phyloP scores from a whole-genome alignment of 2,113 vertebrate species.

The Ophthalmolycus amberensis region DNA sequence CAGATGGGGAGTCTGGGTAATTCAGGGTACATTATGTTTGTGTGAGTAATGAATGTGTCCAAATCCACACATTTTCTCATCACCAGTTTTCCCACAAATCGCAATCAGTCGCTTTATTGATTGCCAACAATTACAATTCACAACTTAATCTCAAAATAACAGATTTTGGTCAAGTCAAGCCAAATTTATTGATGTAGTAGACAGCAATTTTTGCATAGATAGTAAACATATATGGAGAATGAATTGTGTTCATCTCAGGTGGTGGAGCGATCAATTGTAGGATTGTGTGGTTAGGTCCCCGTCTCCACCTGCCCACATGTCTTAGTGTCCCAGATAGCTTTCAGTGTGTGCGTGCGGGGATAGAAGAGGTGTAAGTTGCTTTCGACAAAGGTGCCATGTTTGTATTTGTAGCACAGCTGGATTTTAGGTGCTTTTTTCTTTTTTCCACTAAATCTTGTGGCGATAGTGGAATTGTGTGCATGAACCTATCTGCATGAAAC shows the following conservation, averaged over 20 bases:
- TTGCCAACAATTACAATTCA: background rate
- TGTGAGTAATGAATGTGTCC: background rate
- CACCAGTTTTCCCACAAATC: background rate
- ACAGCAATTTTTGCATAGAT: background rate
- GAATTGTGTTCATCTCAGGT: background rate
- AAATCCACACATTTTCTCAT: background rate
- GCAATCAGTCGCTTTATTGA: background rate
- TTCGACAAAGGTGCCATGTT: background rate
- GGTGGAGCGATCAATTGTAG: background rate
- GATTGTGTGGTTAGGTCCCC: background rate
- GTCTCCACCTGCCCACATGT: background rate
- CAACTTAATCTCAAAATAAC: background rate
- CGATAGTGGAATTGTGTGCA: background rate
- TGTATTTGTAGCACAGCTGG: no score
- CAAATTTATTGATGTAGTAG: background rate
- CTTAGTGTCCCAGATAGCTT: background rate
- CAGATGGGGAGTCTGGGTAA: background rate
- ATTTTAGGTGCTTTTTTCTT: background rate
- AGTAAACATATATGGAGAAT: background rate
- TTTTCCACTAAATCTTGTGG: background rate
- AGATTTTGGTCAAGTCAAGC: background rate
- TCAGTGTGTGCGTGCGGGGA: background rate
- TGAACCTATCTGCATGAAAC: background rate
- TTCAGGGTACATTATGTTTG: background rate
- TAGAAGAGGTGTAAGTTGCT: background rate